Evolutionary conservation across 2,797 vertebrate species (phyloP).

Genomic region (Crypturellus tataupa): DNA sequence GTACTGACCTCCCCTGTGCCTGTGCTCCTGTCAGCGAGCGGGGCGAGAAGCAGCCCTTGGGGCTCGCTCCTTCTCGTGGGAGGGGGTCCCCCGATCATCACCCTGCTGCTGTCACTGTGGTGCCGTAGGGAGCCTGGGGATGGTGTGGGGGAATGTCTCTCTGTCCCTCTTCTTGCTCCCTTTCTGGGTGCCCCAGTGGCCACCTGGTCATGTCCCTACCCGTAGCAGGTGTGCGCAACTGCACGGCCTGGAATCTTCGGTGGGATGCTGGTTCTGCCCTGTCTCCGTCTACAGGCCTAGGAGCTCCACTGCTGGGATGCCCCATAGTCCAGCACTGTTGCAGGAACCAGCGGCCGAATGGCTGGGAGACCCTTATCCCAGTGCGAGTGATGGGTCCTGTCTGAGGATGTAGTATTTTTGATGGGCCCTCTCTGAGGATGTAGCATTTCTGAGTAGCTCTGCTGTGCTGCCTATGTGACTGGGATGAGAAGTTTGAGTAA

Average conservation of each 20-base stretch:
- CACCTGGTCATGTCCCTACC: accelerated
- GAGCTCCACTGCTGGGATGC: not conserved
- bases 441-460: not conserved
- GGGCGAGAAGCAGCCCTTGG: not conserved
- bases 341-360: not conserved
- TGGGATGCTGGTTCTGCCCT: too few relatives aligned
- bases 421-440: not conserved
- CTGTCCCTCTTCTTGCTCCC: too few relatives aligned
- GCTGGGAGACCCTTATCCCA: not conserved
- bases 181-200: accelerated
- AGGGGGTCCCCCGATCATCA: not conserved
- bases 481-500: not conserved
- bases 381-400: not conserved
- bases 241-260: not conserved
- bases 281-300: accelerated
- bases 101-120: accelerated
- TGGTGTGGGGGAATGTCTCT: not conserved
- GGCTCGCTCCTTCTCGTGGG: not conserved
- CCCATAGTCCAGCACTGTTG: accelerated
- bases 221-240: not conserved
- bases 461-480: not conserved
- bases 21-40: not conserved
- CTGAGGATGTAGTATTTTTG: not conserved
- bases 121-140: accelerated
- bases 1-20: slow-evolving; percentile 76